Evolutionary conservation across 2,888 invertebrate species (phyloP).

Genomic region (Drosophila meridionalis): DNA sequence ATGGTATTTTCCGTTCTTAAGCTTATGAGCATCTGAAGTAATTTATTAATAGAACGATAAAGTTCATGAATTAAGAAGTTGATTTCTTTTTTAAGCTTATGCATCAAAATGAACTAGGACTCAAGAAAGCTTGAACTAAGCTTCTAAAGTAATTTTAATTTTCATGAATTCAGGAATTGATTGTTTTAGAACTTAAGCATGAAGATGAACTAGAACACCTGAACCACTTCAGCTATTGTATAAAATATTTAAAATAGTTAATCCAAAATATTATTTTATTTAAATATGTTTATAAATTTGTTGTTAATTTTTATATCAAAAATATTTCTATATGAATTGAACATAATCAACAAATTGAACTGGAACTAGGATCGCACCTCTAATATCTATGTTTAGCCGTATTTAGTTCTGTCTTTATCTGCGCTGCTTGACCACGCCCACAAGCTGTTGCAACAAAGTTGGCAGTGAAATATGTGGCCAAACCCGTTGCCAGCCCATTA

Average conservation of each 20-base stretch:
- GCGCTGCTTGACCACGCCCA: slow-evolving; percentile 32
- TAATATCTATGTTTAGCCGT: not conserved
- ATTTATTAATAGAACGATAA: not conserved
- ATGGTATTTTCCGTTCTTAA: no score
- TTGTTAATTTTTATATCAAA: not conserved
- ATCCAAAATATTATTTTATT: no score
- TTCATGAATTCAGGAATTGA: not conserved
- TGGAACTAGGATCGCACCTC: not conserved
- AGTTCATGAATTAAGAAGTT: not conserved
- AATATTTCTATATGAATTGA: not conserved
- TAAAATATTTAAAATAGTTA: not conserved
- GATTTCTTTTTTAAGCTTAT: not conserved
- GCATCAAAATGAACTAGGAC: not conserved
- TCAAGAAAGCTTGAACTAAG: not conserved
- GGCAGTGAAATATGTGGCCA: slow-evolving; percentile 59
- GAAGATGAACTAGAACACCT: not conserved
- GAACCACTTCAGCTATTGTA: not conserved
- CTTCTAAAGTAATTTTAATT: not conserved
- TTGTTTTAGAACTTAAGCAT: not conserved
- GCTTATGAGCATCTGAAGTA: not conserved
- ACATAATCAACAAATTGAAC: not conserved
- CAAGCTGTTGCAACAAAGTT: slow-evolving; percentile 40
- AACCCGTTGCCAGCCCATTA: slow-evolving; percentile 60
- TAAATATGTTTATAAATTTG: no score
- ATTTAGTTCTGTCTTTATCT: slow-evolving; percentile 1